Percentiles rank a stretch among this genome's conserved stretches.
phyloP scores from a whole-genome alignment of 2,797 vertebrate genomes.

The Lemur catta region DNA sequence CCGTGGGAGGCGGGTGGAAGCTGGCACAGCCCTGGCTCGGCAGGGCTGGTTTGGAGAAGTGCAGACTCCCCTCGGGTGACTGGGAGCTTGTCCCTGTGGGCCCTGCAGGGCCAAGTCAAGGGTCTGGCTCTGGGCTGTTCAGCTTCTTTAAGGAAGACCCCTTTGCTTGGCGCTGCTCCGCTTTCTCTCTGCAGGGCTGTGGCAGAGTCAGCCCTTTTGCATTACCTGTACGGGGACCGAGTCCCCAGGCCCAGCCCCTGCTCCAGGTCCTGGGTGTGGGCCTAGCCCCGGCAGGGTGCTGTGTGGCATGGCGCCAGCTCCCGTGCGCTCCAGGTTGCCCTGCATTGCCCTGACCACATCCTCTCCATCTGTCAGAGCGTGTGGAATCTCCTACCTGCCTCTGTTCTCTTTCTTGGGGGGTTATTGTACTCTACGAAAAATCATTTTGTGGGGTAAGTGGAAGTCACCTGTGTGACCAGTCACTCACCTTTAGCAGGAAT shows the following conservation, averaged over 20 bases:
- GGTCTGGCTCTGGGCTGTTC: not conserved
- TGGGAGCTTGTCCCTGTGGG: not conserved
- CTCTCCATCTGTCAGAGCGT: not conserved
- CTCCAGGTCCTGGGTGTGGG: not conserved
- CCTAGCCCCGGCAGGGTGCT: accelerated
- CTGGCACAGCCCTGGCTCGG: not conserved
- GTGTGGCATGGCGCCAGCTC: not conserved
- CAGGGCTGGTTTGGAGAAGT: not conserved
- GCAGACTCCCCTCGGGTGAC: not conserved
- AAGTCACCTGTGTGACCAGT: not conserved
- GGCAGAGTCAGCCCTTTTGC: not conserved
- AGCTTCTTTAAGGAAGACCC: not conserved
- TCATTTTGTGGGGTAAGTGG: not conserved
- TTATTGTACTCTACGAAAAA: not conserved
- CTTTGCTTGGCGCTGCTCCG: not conserved
- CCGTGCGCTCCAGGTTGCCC: not conserved
- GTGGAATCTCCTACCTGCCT: not conserved
- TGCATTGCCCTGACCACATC: not conserved
- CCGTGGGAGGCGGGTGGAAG: not conserved
- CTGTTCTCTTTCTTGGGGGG: not conserved
- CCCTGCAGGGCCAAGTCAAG: not conserved
- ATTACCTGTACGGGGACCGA: accelerated
- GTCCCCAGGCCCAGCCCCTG: not conserved
- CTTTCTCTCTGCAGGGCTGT: not conserved
- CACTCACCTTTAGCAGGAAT: not conserved